Base-by-base conservation (phyloP, 1,140 invertebrate species). In the Leptinotarsa lineolata region DNA sequence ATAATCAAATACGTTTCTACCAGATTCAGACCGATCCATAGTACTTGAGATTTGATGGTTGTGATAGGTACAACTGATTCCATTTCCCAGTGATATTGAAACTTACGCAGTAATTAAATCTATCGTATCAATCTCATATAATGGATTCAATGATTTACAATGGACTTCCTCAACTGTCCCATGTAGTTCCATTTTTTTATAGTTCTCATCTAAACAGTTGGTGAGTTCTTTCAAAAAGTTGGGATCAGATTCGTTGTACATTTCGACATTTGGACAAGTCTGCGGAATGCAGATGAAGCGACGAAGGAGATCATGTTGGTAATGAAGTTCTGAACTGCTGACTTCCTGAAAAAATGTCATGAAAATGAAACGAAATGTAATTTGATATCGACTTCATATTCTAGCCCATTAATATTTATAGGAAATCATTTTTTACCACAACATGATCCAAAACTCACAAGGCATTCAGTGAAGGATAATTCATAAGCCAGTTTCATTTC, bases 271-370 rank as follows among this genome's bases (percentile, higher is more conserved):
- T 13, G 75, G 72, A 64, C 75, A 76, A 0, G 72, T 67, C 15
- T 59, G 12, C 6, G 72, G 63, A 39, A 76, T 24, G 59, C 75
- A 76, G 44, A 74, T 71, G 8, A 65, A 61, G 18, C 68, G 75
- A 16, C 72, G 65, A 15, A 76, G 68, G 15, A 59, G 5, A 30
- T 74, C 75, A 48, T 76, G 75, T 18, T 61, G 8, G 44, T 76
- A 76, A 70, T 70, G 60, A 60, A 45, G 46, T 73, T 63, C 74
- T 66, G 68, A 69, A 70, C 64, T 20, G 11, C 46, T 69, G 15
- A 60, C 18, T 73, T 68, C 30, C 24, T 68, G 5, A 18, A 54
- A 54, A 54, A 54, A 54, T 13, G 5, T 16, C 4, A 16, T 63
- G 61, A 63, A 63, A 63, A 18, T 30, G 61, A 63, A 21, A 63